phyloP scores from a whole-genome alignment of 2,888 invertebrate genomes.

The Cheilosia vernalis region DNA sequence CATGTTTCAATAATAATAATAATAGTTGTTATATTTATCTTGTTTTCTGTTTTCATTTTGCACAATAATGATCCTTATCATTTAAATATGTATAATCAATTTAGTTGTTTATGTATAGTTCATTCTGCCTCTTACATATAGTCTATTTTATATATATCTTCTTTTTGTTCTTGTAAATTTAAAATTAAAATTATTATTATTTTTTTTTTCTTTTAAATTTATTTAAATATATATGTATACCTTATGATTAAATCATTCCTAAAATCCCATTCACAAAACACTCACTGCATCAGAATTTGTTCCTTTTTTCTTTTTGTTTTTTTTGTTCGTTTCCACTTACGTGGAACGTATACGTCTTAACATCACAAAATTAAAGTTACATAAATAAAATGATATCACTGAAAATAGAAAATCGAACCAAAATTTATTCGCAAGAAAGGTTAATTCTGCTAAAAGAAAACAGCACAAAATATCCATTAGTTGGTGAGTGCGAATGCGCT shows the following conservation, averaged over 20 bases:
- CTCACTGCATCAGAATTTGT: constrained; percentile 61
- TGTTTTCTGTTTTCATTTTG: constrained; percentile 65
- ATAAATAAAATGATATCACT: constrained; percentile 28
- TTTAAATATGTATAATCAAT: constrained; percentile 75
- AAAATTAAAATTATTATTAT: constrained; percentile 71
- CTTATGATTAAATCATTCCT: constrained; percentile 74
- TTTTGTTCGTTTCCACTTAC: constrained; percentile 57
- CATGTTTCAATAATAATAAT: constrained; percentile 63
- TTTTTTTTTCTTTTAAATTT: constrained; percentile 52
- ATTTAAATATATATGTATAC: constrained; percentile 69
- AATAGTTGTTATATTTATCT: constrained; percentile 74
- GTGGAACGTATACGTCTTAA: constrained; percentile 68
- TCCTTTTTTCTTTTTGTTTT: constrained; percentile 22
- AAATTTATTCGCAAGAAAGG: constrained; percentile 7
- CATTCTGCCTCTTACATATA: constrained; percentile 75
- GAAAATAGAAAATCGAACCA: constrained; percentile 7
- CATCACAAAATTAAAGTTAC: constrained; percentile 63
- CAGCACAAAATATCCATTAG: constrained; percentile 1
- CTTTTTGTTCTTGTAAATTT: constrained; percentile 67
- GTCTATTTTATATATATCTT: constrained; percentile 57
- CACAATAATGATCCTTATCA: constrained; percentile 74
- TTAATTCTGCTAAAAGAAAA: constrained; percentile 34
- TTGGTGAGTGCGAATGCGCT: constrained; percentile 9
- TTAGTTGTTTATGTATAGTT: constrained; percentile 74
- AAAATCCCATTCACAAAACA: constrained; percentile 72